Conservation (phyloP, 64 coral and sea anemone genomes). For the Trachythela sp. region DNA sequence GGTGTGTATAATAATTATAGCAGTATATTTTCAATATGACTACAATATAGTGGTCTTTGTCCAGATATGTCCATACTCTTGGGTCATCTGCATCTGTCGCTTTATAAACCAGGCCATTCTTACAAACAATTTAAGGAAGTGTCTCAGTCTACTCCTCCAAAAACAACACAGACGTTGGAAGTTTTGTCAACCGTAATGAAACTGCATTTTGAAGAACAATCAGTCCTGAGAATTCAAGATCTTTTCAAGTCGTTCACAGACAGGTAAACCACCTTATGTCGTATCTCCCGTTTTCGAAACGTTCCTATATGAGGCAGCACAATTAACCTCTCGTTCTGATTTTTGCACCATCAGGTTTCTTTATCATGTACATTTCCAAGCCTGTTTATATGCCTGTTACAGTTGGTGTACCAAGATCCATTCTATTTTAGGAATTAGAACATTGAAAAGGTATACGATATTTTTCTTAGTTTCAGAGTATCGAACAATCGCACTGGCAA, state of each 20-base stretch:
- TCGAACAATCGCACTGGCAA: background rate
- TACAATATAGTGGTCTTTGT: background rate
- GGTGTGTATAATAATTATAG: background rate
- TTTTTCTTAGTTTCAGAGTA: background rate
- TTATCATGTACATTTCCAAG: too few species aligned
- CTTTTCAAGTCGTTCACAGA: background rate
- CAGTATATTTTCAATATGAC: background rate
- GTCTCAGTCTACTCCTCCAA: background rate
- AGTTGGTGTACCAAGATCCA: too few species aligned
- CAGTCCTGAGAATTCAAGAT: background rate
- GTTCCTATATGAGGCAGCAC: too few species aligned
- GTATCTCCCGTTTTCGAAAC: background rate
- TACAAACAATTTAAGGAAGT: background rate
- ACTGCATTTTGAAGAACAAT: constrained; percentile 3
- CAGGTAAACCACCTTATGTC: background rate
- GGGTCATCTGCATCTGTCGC: background rate
- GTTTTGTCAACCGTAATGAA: background rate
- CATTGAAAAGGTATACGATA: background rate
- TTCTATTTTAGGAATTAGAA: background rate
- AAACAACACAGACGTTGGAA: background rate
- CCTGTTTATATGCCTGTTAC: too few species aligned
- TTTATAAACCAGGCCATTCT: background rate
- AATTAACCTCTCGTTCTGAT: too few species aligned
- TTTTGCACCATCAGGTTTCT: too few species aligned
- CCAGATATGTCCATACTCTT: background rate